Evolutionary conservation across 2,113 vertebrate species (phyloP).

Genomic region (Ctenodactylus gundi): DNA sequence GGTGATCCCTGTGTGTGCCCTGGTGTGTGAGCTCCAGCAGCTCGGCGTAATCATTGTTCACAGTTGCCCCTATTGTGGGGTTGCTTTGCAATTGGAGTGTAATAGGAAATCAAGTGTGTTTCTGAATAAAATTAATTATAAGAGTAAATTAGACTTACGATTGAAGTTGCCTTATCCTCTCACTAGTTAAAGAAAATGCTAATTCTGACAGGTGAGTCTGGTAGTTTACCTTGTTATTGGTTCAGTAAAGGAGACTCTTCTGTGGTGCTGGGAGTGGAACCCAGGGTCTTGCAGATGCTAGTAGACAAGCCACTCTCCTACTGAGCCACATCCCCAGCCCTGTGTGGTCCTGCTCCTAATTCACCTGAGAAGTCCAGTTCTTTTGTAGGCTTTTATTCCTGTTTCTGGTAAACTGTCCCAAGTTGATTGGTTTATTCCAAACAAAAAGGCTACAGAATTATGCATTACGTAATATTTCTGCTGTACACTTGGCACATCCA

Average conservation of each 20-base stretch:
- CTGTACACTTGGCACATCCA: neutral
- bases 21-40: neutral
- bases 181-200: neutral
- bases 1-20: neutral
- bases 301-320: no score
- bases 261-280: no score
- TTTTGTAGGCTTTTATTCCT: neutral
- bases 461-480: neutral
- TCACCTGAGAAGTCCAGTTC: neutral
- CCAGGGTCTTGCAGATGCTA: neutral
- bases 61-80: neutral
- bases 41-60: neutral
- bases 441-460: neutral
- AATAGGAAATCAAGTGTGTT: slow-evolving; percentile 18
- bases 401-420: neutral
- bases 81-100: neutral
- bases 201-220: neutral
- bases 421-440: neutral
- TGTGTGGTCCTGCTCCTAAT: neutral
- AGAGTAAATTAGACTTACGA: neutral
- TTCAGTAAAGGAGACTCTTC: no score
- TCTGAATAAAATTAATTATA: neutral
- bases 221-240: neutral
- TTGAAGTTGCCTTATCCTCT: neutral
- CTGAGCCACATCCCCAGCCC: no score